These are phyloP conservation scores for Tenrec ecaudatus DNA, from an alignment of 2,113 vertebrate species.

Conservation along the genomic window DNA sequence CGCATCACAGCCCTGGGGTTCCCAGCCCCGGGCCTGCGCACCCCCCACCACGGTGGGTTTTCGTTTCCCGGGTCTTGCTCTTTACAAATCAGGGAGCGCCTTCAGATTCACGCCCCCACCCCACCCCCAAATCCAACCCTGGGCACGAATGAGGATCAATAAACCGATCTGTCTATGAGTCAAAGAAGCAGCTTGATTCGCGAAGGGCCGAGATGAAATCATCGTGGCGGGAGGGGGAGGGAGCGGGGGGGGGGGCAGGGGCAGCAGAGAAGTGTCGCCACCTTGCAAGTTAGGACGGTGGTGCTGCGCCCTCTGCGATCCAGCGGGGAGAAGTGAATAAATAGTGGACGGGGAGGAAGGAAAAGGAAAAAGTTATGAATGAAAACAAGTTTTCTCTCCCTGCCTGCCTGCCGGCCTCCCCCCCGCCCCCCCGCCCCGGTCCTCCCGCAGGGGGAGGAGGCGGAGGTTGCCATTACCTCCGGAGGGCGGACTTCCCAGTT, in stretches of 20 bases:
- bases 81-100: neutral
- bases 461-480: constrained; percentile 85
- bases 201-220: neutral
- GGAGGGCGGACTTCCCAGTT: constrained; percentile 81
- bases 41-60: neutral
- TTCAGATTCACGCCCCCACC: neutral
- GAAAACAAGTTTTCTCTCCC: constrained; percentile 89
- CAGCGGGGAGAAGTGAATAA: constrained; percentile 77
- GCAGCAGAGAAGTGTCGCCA: neutral
- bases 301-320: constrained; percentile 80
- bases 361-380: constrained; percentile 93
- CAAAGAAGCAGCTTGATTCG: constrained; percentile 2
- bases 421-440: constrained; percentile 31
- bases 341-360: constrained; percentile 81
- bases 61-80: too few relatives aligned
- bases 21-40: neutral
- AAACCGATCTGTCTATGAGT: neutral
- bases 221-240: too few relatives aligned
- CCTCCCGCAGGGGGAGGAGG: constrained; percentile 78
- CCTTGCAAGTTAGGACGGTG: neutral
- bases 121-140: neutral
- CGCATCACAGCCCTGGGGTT: neutral
- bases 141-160: neutral
- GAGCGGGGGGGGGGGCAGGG: neutral
- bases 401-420: too few relatives aligned